Evolutionary conservation across 2,888 invertebrate species (phyloP).

Genomic region (Hypena proboscidalis): DNA sequence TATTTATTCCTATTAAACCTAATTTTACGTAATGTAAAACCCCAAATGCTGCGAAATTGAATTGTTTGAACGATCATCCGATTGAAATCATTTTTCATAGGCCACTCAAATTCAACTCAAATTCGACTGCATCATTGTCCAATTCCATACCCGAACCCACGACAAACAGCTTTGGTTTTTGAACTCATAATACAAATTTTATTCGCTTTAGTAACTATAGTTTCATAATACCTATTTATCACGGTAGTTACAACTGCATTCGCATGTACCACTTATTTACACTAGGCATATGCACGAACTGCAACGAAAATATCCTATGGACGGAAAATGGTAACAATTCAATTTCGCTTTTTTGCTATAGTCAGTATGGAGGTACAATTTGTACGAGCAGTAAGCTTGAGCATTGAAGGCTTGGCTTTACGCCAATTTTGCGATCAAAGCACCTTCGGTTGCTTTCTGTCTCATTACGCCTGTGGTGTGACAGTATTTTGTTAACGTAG

Average conservation of each 20-base stretch:
- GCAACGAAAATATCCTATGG: slow-evolving; percentile 72
- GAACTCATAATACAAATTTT: slow-evolving; percentile 44
- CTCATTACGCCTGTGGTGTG: slow-evolving; percentile 66
- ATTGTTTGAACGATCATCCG: slow-evolving; percentile 59
- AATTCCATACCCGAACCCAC: slow-evolving; percentile 44
- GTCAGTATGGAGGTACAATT: slow-evolving; percentile 66
- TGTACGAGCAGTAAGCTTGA: slow-evolving; percentile 73
- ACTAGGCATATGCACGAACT: slow-evolving; percentile 72
- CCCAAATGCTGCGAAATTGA: slow-evolving; percentile 65
- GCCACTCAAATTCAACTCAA: slow-evolving; percentile 43
- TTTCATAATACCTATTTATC: slow-evolving; percentile 59
- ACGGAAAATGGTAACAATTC: slow-evolving; percentile 82
- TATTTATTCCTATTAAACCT: slow-evolving; percentile 24
- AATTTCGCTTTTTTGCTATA: slow-evolving; percentile 83
- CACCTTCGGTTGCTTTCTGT: slow-evolving; percentile 70
- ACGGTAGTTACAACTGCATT: slow-evolving; percentile 77
- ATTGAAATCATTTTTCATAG: slow-evolving; percentile 30
- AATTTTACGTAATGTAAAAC: slow-evolving; percentile 28
- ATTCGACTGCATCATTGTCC: slow-evolving; percentile 44
- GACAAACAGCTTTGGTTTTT: slow-evolving; percentile 43
- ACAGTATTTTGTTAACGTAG: slow-evolving; percentile 65
- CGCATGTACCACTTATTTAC: slow-evolving; percentile 70
- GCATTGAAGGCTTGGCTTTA: slow-evolving; percentile 74
- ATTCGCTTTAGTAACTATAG: slow-evolving; percentile 61
- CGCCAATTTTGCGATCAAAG: slow-evolving; percentile 70